These are phyloP conservation scores for Cyclina sinensis DNA, from an alignment of 1,140 invertebrate species.

Conservation along the genomic window DNA sequence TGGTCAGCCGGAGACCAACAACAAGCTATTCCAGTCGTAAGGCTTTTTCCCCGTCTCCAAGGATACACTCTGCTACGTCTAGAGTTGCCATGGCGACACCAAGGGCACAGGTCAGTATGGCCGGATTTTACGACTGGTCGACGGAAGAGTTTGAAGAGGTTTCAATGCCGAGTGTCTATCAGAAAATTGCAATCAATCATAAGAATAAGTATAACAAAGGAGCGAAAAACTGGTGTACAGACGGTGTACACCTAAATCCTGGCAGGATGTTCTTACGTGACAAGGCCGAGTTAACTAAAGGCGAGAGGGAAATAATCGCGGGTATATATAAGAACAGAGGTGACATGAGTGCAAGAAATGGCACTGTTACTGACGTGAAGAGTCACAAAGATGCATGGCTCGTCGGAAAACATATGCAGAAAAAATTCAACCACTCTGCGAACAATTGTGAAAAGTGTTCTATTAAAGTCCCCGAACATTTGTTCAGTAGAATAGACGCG, in stretches of 20 bases:
- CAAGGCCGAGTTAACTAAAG: slow-evolving; percentile 82
- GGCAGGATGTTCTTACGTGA: slow-evolving; percentile 82
- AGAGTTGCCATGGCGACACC: slow-evolving; percentile 59
- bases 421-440: slow-evolving; percentile 17
- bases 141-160: slow-evolving; percentile 73
- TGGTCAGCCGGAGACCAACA: slow-evolving; percentile 69
- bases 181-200: slow-evolving; percentile 73
- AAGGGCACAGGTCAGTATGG: slow-evolving; percentile 76
- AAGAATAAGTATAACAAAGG: slow-evolving; percentile 50
- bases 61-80: slow-evolving; percentile 72
- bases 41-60: slow-evolving; percentile 68
- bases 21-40: slow-evolving; percentile 70
- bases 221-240: slow-evolving; percentile 63
- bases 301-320: slow-evolving; percentile 82
- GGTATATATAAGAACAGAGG: slow-evolving; percentile 83
- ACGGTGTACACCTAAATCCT: slow-evolving; percentile 67
- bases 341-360: slow-evolving; percentile 64
- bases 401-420: slow-evolving; percentile 70
- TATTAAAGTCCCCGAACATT: slow-evolving; percentile 54
- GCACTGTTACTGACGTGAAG: slow-evolving; percentile 56
- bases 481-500: slow-evolving; percentile 57
- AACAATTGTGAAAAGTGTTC: slow-evolving; percentile 51
- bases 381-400: slow-evolving; percentile 83
- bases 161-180: slow-evolving; percentile 78
- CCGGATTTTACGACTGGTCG: slow-evolving; percentile 82